phyloP scores from a whole-genome alignment of 2,113 vertebrate genomes.

The Ailuropoda melanoleuca region DNA sequence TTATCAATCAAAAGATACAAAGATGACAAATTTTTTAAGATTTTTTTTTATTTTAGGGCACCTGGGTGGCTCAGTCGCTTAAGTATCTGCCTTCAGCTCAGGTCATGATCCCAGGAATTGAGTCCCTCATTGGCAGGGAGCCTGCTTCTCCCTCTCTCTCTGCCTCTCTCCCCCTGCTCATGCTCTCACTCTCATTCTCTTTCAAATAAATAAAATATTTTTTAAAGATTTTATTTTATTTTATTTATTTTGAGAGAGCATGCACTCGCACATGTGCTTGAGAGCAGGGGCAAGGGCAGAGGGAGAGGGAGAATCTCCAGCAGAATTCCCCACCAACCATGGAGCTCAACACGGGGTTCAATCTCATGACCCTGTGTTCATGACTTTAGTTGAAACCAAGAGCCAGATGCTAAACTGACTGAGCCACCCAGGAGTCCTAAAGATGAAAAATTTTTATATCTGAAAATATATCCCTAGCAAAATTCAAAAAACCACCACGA shows the following conservation, averaged over 20 bases:
- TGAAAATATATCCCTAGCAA: not conserved
- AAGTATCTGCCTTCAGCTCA: not conserved
- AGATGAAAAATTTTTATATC: not conserved
- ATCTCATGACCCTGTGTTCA: not conserved
- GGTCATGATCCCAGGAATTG: not conserved
- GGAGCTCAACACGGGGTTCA: not conserved
- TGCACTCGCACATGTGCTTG: accelerated
- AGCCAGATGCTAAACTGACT: not conserved
- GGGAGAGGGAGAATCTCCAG: not conserved
- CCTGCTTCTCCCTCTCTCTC: not conserved
- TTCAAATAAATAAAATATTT: not conserved
- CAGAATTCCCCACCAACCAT: not conserved
- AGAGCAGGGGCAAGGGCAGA: not conserved
- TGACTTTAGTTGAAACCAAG: not conserved
- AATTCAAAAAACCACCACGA: not conserved
- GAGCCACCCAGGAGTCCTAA: not conserved
- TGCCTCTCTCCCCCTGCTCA: not conserved
- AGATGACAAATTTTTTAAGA: not conserved
- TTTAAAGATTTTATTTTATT: not conserved
- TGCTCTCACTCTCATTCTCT: no score
- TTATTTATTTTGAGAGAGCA: not conserved
- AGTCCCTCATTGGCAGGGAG: not conserved
- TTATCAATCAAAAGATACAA: not conserved
- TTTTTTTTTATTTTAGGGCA: not conserved
- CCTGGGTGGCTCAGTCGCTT: not conserved